phyloP scores from a whole-genome alignment of 2,797 vertebrate species.

The Myiotriccus ornatus region DNA sequence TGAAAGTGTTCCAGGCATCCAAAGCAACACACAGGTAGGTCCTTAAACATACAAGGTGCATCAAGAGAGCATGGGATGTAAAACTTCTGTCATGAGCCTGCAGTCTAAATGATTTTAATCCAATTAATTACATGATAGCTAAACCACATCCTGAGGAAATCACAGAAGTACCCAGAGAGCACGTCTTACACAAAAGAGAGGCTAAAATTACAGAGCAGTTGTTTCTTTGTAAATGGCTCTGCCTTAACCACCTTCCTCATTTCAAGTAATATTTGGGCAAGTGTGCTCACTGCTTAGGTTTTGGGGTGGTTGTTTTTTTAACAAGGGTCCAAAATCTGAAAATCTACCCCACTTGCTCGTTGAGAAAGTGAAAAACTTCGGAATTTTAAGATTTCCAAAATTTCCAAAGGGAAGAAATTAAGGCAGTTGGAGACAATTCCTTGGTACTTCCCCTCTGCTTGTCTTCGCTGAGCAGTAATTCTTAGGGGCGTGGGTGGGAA shows the following conservation, averaged over 20 bases:
- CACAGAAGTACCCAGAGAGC: neutral
- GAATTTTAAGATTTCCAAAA: neutral
- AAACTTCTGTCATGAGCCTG: neutral
- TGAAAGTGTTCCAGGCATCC: neutral
- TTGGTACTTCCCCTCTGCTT: neutral
- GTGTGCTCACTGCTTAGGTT: neutral
- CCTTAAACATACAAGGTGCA: neutral
- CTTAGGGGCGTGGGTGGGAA: rapidly evolving
- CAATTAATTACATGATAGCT: neutral
- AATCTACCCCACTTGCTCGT: neutral
- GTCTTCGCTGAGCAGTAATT: neutral
- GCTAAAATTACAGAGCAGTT: neutral
- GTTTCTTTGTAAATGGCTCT: neutral
- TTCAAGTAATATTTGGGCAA: neutral
- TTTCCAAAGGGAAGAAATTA: neutral
- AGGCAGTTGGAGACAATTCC: neutral
- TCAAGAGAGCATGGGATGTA: neutral
- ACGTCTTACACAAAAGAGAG: neutral
- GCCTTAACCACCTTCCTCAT: neutral
- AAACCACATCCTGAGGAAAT: neutral
- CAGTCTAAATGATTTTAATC: neutral
- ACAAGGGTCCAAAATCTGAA: neutral
- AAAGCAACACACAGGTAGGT: neutral
- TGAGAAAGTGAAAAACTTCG: neutral
- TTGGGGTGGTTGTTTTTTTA: neutral